Evolutionary conservation across 1,140 invertebrate genomes (phyloP), one percentile per base, ranked within the genome.

Genomic region (Sycophaga agraensis): DNA sequence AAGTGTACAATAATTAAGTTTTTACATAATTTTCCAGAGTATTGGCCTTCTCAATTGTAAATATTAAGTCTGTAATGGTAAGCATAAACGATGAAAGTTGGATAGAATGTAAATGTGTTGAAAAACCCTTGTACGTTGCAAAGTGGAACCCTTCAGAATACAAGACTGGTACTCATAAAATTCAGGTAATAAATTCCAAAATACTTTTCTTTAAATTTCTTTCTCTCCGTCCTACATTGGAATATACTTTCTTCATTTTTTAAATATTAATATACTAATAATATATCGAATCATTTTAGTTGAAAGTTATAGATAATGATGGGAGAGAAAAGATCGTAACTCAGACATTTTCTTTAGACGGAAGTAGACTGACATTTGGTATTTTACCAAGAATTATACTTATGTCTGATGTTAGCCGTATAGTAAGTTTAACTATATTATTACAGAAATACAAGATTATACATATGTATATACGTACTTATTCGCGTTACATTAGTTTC

Each of bases 291-390:
- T 31, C 73, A n/a, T 81, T 76, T 55, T 66, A 90, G 87, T 82
- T 84, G n/a, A 70, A 68, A 63, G 87, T 85, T 21, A 74, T 72
- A 64, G 91, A 94, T 83, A 73, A 72, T 26, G 69, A 83, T 65
- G 86, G 84, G 1, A 84, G 85, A 70, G 76, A 84, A 66, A 81
- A 82, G 64, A 76, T 78, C 60, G 70, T 88, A 21, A 78, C 73
- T n/a, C 89, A 93, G 69, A 82, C 84, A 61, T 94, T 94, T 82
- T 87, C 91, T 24, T 76, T 94, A 22, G 91, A 94, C 79, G 87
- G 86, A 8, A 85, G 86, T 14, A 78, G 81, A 68, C 70, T 88
- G 28, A 79, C 80, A 37, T 93, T 93, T 81, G 78, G 82, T 40
- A 67, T 92, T 50, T 75, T 88, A 45, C 81, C 90, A 21, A 83